These are phyloP conservation scores for Nothocercus nigrocapillus DNA, from an alignment of 2,113 vertebrate species.

Conservation along the genomic window DNA sequence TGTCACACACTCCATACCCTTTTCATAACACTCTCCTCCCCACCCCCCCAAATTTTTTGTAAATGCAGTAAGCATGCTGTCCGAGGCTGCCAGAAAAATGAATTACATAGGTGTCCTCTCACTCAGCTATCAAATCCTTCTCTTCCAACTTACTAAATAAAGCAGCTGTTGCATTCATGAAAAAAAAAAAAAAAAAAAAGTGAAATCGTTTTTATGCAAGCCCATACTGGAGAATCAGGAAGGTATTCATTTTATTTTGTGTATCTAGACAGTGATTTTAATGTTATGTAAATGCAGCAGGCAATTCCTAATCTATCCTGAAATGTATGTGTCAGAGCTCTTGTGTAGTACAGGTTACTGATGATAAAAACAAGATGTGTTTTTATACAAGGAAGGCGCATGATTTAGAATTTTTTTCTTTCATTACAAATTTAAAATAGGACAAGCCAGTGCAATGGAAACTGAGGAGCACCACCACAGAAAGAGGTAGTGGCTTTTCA, in stretches of 20 bases:
- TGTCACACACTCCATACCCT: constrained; percentile 8
- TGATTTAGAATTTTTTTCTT: constrained; percentile 68
- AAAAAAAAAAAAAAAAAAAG: not conserved
- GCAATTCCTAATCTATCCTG: constrained; percentile 73
- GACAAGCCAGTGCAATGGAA: constrained; percentile 54
- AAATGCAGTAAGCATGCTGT: not conserved
- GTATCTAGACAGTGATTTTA: constrained; percentile 75
- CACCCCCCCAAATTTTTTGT: not conserved
- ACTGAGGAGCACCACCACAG: not conserved
- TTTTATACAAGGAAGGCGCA: constrained; percentile 65
- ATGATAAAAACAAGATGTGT: constrained; percentile 76
- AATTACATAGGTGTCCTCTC: constrained; percentile 26
- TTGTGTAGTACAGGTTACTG: constrained; percentile 70
- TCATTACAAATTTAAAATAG: constrained; percentile 73
- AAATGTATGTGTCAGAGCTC: constrained; percentile 72
- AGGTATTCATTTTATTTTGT: constrained; percentile 70
- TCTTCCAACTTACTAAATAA: constrained; percentile 7
- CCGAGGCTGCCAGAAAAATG: constrained; percentile 11
- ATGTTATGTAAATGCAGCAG: constrained; percentile 74
- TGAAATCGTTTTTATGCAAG: constrained; percentile 55
- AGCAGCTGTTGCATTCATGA: not conserved
- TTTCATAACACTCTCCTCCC: not conserved
- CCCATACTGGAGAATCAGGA: constrained; percentile 43
- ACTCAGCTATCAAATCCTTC: constrained; percentile 39
- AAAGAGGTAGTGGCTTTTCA: constrained; percentile 46